Percentiles rank a stretch among this genome's conserved stretches.
phyloP scores from a whole-genome alignment of 2,797 vertebrate species.

The Malacoctenus gilli region DNA sequence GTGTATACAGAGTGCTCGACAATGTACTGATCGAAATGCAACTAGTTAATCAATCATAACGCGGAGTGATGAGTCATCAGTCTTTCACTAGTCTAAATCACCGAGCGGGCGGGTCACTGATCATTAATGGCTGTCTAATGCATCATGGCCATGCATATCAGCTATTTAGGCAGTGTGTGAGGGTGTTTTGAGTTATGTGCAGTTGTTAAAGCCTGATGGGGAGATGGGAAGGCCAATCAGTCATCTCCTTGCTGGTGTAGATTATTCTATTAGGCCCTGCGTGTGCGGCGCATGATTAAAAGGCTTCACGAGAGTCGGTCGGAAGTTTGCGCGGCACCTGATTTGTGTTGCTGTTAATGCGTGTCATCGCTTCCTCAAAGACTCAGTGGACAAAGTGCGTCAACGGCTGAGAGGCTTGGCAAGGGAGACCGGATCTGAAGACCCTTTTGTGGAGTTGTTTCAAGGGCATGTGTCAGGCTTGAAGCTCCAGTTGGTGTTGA shows the following conservation, averaged over 20 bases:
- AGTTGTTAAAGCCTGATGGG: conserved; percentile 52
- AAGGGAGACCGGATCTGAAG: neutral
- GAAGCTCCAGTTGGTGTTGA: no score
- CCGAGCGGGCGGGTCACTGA: conserved; percentile 21
- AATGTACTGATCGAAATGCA: conserved; percentile 45
- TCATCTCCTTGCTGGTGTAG: conserved; percentile 38
- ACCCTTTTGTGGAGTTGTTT: no score
- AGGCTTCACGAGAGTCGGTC: conserved; percentile 33
- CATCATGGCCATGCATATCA: conserved; percentile 34
- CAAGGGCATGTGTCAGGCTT: no score
- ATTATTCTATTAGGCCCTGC: conserved; percentile 46
- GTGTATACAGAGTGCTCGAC: conserved; percentile 41
- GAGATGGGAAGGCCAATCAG: conserved; percentile 44
- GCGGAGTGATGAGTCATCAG: conserved; percentile 36
- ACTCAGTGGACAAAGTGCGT: no score
- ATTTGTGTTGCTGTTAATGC: conserved; percentile 26
- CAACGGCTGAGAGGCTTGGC: conserved; percentile 4
- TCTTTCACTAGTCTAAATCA: conserved; percentile 40
- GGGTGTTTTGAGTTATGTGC: conserved; percentile 54
- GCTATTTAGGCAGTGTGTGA: conserved; percentile 28
- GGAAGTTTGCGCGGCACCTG: conserved; percentile 22
- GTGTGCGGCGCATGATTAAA: conserved; percentile 44
- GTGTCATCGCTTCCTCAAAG: conserved; percentile 6
- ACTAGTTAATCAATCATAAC: conserved; percentile 49
- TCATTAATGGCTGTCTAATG: conserved; percentile 53